Evolutionary conservation across 2,113 vertebrate species (phyloP).

Genomic region (Elaphurus davidianus): DNA sequence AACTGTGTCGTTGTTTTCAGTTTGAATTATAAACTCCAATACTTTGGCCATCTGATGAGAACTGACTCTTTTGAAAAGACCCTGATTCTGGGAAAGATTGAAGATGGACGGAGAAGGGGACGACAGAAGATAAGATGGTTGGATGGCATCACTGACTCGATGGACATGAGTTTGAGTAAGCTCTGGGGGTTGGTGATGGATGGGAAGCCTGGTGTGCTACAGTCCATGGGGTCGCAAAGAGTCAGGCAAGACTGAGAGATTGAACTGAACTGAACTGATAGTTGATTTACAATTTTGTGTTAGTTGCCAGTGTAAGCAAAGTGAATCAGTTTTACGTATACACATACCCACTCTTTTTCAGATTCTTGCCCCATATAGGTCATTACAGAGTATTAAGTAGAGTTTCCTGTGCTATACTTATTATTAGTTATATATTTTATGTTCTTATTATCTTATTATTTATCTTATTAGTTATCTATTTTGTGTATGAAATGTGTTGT

Average conservation of each 20-base stretch:
- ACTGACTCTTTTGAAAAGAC: not conserved
- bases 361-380: not conserved
- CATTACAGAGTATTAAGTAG: not conserved
- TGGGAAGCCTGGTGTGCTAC: rapidly evolving
- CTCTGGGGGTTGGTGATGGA: not conserved
- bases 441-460: not conserved
- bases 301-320: not conserved
- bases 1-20: too few relatives aligned
- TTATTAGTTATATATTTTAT: not conserved
- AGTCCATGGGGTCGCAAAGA: not conserved
- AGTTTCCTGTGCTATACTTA: not conserved
- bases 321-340: not conserved
- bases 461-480: not conserved
- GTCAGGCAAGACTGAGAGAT: not conserved
- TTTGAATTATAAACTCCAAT: not conserved
- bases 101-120: not conserved
- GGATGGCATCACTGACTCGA: not conserved
- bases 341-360: not conserved
- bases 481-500: not conserved
- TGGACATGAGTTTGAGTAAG: not conserved
- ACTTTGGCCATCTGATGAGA: not conserved
- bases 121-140: not conserved
- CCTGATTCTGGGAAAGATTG: not conserved
- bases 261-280: not conserved
- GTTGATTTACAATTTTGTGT: not conserved